Evolutionary conservation across 2,113 vertebrate genomes (phyloP).

Genomic region (Acinonyx jubatus): DNA sequence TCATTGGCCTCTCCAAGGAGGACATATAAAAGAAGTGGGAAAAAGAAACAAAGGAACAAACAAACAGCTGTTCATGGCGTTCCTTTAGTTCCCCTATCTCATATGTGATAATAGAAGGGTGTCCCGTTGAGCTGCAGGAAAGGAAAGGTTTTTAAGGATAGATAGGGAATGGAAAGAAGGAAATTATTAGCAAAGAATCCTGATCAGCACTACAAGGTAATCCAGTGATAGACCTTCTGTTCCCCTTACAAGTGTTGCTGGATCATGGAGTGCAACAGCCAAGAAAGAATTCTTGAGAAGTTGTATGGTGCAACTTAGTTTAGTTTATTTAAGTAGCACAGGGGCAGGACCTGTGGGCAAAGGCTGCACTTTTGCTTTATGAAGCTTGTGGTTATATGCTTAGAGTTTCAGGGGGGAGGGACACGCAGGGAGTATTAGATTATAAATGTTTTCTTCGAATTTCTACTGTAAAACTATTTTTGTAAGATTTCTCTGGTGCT

Average conservation of each 20-base stretch:
- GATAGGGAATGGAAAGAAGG: background rate
- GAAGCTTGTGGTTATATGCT: background rate
- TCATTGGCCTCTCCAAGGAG: background rate
- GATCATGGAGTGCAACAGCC: background rate
- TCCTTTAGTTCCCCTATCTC: background rate
- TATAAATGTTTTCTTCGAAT: background rate
- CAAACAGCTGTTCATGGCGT: background rate
- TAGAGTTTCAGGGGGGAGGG: background rate
- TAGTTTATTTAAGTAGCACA: background rate
- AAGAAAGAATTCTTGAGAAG: background rate
- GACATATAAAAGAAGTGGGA: background rate
- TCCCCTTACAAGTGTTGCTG: background rate
- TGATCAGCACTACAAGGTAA: background rate
- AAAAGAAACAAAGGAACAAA: no score
- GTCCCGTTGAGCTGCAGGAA: background rate
- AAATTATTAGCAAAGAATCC: background rate
- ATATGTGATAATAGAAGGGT: background rate
- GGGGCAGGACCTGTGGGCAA: background rate
- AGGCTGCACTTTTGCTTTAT: background rate
- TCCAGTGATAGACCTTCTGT: background rate
- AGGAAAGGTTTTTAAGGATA: background rate
- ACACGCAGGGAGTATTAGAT: background rate
- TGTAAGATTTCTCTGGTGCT: background rate
- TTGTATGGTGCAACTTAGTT: background rate
- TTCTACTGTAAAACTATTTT: background rate